A percentile compares a stretch with the other conserved stretches of the same genome.
These are phyloP conservation scores for Lasiurus cinereus DNA, from an alignment of 2,113 vertebrate species.

Conservation along the genomic window DNA sequence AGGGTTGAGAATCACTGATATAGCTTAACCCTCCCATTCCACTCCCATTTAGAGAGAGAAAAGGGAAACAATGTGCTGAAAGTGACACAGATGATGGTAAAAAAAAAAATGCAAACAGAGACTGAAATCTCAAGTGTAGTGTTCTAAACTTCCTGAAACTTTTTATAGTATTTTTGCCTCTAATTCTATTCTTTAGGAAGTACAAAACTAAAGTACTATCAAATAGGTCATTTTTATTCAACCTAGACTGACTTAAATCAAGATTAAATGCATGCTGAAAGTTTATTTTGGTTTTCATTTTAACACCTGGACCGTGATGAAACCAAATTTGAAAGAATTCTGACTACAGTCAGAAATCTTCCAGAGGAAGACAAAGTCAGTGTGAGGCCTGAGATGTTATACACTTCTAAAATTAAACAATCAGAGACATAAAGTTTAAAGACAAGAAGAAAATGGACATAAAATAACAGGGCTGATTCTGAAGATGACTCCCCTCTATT, in stretches of 20 bases:
- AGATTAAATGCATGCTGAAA: not conserved
- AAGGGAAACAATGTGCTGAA: not conserved
- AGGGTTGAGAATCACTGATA: not conserved
- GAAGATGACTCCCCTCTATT: not conserved
- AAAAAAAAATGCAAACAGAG: not conserved
- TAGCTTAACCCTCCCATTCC: not conserved
- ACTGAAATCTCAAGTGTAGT: not conserved
- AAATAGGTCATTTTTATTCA: not conserved
- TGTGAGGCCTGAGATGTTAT: not conserved
- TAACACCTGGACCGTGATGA: not conserved
- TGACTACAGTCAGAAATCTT: not conserved
- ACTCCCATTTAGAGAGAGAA: not conserved
- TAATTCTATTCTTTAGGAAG: not conserved
- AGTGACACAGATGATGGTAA: not conserved
- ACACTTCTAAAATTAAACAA: conserved; percentile 15
- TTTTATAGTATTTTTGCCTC: not conserved
- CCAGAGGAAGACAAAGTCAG: not conserved
- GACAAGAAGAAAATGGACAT: not conserved
- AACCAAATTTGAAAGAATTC: conserved; percentile 25
- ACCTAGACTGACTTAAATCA: not conserved
- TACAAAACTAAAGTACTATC: not conserved
- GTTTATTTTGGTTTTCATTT: conserved; percentile 45
- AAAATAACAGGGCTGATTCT: not conserved
- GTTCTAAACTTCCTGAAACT: not conserved
- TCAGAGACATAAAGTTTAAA: not conserved